A percentile compares a stretch with the other conserved stretches of the same genome.
Conservation (phyloP, 2,888 invertebrate species). For the Acanthococcus lagerstroemiae region DNA sequence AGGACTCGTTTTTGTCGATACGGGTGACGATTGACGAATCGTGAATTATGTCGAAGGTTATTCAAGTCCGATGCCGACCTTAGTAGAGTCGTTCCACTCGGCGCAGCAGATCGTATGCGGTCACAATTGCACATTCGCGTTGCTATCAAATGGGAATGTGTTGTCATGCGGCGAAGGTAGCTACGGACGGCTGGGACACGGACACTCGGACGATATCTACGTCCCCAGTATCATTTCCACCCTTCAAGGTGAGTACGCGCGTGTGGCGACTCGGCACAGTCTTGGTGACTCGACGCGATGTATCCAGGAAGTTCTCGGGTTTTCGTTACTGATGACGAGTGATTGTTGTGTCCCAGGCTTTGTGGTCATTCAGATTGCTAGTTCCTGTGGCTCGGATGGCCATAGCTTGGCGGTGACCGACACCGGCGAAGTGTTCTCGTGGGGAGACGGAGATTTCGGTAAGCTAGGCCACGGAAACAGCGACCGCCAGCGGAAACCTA, state of each 20-base stretch:
- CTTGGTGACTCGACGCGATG: too few relatives aligned
- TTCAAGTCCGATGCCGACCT: slow-evolving; percentile 45
- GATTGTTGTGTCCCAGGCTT: slow-evolving; percentile 45
- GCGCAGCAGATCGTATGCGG: slow-evolving; percentile 53
- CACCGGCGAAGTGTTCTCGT: slow-evolving; percentile 56
- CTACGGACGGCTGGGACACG: slow-evolving; percentile 53
- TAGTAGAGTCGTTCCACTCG: slow-evolving; percentile 41
- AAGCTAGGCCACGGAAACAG: slow-evolving; percentile 57
- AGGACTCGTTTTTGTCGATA: too few relatives aligned
- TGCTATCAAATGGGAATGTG: slow-evolving; percentile 52
- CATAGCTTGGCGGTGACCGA: slow-evolving; percentile 55
- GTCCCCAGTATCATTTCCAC: slow-evolving; percentile 50
- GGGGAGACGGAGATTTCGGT: slow-evolving; percentile 58
- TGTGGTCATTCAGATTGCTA: slow-evolving; percentile 52
- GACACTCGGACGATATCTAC: slow-evolving; percentile 53
- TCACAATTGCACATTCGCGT: slow-evolving; percentile 55
- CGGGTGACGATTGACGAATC: not conserved
- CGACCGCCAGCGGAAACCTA: slow-evolving; percentile 51
- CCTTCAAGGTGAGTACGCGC: slow-evolving; percentile 47
- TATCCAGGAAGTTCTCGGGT: too few relatives aligned
- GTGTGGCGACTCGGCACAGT: too few relatives aligned
- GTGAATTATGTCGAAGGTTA: slow-evolving; percentile 50
- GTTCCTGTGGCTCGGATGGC: slow-evolving; percentile 55
- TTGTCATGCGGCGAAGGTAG: slow-evolving; percentile 56
- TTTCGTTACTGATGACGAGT: too few relatives aligned